A percentile compares a stretch with the other conserved stretches of the same genome.
phyloP scores from a whole-genome alignment of 2,888 invertebrate genomes.

The Tenthredo mesomela region DNA sequence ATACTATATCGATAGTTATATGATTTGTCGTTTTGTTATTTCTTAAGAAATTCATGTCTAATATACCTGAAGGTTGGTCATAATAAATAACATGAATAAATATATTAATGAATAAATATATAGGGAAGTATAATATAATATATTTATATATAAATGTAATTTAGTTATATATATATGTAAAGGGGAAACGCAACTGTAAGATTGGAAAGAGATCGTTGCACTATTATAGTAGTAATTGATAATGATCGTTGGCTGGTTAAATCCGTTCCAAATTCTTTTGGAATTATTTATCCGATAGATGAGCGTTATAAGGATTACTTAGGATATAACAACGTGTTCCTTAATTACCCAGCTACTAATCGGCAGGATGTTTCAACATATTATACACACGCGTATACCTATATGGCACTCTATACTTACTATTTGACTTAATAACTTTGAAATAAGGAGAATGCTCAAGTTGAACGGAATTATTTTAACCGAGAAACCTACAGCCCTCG shows the following conservation, averaged over 20 bases:
- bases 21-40: background rate
- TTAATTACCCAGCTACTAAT: constrained; percentile 18
- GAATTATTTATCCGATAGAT: constrained; percentile 24
- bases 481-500: background rate
- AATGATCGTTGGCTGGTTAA: constrained; percentile 9
- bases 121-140: background rate
- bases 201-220: constrained; percentile 14
- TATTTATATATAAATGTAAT: no score
- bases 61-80: background rate
- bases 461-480: background rate
- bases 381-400: background rate
- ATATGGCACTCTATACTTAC: background rate
- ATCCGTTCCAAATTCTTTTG: background rate
- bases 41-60: background rate
- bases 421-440: constrained; percentile 14
- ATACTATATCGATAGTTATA: background rate
- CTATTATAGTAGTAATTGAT: constrained; percentile 20
- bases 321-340: constrained; percentile 10
- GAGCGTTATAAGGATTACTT: background rate
- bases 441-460: background rate
- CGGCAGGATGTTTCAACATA: constrained; percentile 31
- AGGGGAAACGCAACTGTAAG: background rate
- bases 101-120: background rate
- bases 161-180: no score
- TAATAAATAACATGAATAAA: constrained; percentile 3